Evolutionary conservation across 2,113 vertebrate genomes (phyloP).

Genomic region (Hucho hucho): DNA sequence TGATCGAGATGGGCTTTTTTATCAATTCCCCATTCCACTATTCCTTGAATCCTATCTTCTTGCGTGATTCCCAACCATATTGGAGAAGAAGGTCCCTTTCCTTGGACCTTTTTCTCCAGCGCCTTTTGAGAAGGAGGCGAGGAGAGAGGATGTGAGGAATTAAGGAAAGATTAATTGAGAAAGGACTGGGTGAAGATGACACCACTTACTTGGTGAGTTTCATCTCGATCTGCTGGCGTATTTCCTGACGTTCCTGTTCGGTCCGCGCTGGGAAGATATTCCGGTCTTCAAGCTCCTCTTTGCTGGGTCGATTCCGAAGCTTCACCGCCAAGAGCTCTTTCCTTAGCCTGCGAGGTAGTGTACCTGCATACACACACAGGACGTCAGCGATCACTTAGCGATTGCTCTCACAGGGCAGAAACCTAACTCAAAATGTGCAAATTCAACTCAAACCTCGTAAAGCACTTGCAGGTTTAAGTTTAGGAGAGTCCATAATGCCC

Average conservation of each 20-base stretch:
- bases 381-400: background rate
- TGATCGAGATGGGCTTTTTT: too few relatives aligned
- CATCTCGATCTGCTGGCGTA: constrained; percentile 97
- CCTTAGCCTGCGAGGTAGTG: constrained; percentile 92
- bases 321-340: constrained; percentile 94
- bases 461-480: background rate
- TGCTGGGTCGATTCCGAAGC: constrained; percentile 91
- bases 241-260: constrained; percentile 93
- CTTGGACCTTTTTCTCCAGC: too few relatives aligned
- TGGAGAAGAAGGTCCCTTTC: too few relatives aligned
- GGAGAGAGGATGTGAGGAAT: background rate
- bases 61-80: too few relatives aligned
- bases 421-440: background rate
- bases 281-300: constrained; percentile 93
- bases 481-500: background rate
- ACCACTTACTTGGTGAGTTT: constrained; percentile 92
- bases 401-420: background rate
- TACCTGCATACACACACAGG: constrained; percentile 72
- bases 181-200: background rate
- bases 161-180: background rate
- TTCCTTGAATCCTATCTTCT: too few relatives aligned
- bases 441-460: background rate
- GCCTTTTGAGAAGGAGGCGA: background rate
- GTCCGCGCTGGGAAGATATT: constrained; percentile 95
- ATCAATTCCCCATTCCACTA: too few relatives aligned